Base-by-base conservation (phyloP, 2,888 invertebrate species). In the Gastrophysa polygoni region DNA sequence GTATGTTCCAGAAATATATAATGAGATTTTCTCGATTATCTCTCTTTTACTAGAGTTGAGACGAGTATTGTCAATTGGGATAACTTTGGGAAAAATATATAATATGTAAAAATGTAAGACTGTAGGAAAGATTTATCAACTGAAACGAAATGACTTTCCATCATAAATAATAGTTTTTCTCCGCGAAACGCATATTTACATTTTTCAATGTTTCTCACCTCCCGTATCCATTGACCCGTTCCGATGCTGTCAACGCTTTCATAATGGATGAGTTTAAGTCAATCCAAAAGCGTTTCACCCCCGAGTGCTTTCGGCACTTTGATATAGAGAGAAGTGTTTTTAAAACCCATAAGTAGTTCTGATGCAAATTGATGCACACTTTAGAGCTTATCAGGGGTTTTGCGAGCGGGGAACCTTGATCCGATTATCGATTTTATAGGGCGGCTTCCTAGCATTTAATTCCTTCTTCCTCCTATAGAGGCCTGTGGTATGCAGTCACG, bases 351-450 rank as follows among this genome's bases (percentile, higher is more conserved):
- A 78, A 78, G 77, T 75, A 75, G 77, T 75, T 77, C 68, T 73
- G 71, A 80, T 80, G 80, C 79, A 80, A 79, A 80, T 79, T 77
- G 77, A 74, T 73, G 73, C 75, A 73, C 77, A 76, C 78, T 79
- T 78, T 75, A 75, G 70, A 69, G 78, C 74, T 80, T 79, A 79
- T 77, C 76, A 62, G 69, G 66, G 75, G 73, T 77, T 54, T 76
- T 71, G 67, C 61, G 63, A 60, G 69, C 57, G 71, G 68, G 71
- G 67, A 61, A 60, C 63, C 61, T 59, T 66, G 61, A 71, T 72
- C 70, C 65, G 71, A 68, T 70, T 76, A 77, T 77, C 68, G 77
- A 78, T 77, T 76, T 74, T 73, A 71, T 70, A 65, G 63, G 54
- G 59, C 63, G 29, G 47, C 34, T 16, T 49, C 28, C 3, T 21